Evolutionary conservation across 2,797 vertebrate species (phyloP), one percentile per base, ranked within the genome.

Genomic region (Falco peregrinus): DNA sequence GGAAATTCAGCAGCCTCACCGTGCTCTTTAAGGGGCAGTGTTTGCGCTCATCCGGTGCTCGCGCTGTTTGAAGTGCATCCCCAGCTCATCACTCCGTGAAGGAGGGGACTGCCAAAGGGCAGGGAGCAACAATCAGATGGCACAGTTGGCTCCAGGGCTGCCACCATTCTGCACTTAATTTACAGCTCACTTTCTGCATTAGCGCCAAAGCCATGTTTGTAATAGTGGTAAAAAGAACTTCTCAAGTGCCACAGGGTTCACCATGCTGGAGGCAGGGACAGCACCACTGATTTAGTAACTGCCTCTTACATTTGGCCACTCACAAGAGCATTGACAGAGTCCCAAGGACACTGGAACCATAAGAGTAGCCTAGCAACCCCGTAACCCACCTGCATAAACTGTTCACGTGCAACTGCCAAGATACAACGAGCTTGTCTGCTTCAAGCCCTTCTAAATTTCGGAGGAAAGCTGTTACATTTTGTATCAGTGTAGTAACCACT

Each of bases 331-430:
- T 0, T 7, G 5, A 11, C 10, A 43, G 47, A 78, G 64, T 35
- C 48, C 22, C 26, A 60, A 33, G 11, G 56, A 67, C 31, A 48
- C 22, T 0, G 0, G 18, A 71, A 81, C 37, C 2, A 2, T 67
- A 83, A 84, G 50, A 77, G 71, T 37, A 53, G 69, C 73, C 53
- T 95, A 75, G 48, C 73, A 95, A 78, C 61, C 26, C 57, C 74
- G 28, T 61, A 84, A 82, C 77, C 57, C 68, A n/a, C 80, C 59
- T 87, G 53, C 4, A 3, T 28, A n/a, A 95, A 60, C 31, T 69
- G 43, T 45, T 43, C 28, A 41, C 53, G 25, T n/a, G 25, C 53
- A 78, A 35, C 74, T 84, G 33, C 41, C 50, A 11, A 39, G 10
- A 19, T 13, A 69, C 19, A 43, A 14, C 22, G 74, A 75, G 33